Percentiles rank a stretch among this genome's conserved stretches.
Evolutionary conservation across 2,888 invertebrate genomes (phyloP).

Genomic region (Tetrapedia diversipes): DNA sequence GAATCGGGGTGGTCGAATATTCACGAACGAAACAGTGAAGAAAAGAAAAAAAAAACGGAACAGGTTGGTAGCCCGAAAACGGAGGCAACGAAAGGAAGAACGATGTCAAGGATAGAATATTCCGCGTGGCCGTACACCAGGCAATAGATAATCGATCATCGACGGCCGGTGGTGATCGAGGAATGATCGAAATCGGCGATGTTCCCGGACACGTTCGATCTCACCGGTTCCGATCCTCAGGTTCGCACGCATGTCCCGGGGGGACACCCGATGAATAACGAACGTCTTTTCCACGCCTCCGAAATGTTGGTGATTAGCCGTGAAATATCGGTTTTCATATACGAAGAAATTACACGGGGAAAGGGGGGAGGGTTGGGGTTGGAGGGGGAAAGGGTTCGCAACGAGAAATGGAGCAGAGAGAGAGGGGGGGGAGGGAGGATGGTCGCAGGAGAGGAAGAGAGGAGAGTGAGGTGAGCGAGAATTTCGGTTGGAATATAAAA

Average conservation of each 20-base stretch:
- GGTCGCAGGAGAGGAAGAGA: conserved; percentile 19
- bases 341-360: conserved; percentile 77
- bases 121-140: neutral
- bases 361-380: conserved; percentile 36
- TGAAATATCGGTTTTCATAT: conserved; percentile 83
- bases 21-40: no score
- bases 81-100: no score
- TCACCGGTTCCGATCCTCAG: conserved; percentile 49
- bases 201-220: conserved; percentile 30
- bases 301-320: conserved; percentile 83
- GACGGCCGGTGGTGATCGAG: neutral
- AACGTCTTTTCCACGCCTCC: conserved; percentile 82
- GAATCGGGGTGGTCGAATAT: no score
- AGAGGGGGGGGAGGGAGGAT: neutral
- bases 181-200: conserved; percentile 17
- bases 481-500: conserved; percentile 48
- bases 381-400: neutral
- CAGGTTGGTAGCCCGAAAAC: no score
- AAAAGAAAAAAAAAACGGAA: no score
- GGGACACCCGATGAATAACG: conserved; percentile 82
- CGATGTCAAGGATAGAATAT: neutral
- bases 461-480: neutral
- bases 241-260: conserved; percentile 71
- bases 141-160: neutral
- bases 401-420: conserved; percentile 10